A percentile compares a stretch with the other conserved stretches of the same genome.
Evolutionary conservation across 2,797 vertebrate genomes (phyloP).

Genomic region (Gymnothorax reevesii): DNA sequence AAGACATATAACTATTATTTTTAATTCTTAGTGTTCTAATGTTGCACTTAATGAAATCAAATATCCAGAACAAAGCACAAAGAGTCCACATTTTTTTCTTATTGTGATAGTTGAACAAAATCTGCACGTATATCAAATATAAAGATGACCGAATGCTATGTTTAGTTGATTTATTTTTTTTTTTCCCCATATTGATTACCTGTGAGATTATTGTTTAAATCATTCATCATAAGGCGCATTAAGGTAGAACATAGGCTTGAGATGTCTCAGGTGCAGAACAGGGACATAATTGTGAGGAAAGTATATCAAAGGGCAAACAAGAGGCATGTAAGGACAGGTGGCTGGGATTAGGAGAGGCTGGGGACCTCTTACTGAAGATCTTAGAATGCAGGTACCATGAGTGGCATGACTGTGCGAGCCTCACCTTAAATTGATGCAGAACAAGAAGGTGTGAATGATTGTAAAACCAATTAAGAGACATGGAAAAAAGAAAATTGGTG

Average conservation of each 20-base stretch:
- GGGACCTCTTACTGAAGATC: not conserved
- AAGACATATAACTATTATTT: not conserved
- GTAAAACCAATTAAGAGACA: conserved; percentile 9
- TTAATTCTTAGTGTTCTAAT: not conserved
- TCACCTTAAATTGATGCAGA: not conserved
- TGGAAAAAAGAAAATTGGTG: conserved; percentile 30
- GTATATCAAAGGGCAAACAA: not conserved
- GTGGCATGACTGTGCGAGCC: not conserved
- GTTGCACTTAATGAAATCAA: not conserved
- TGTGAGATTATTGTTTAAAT: not conserved
- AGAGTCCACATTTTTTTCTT: too few species aligned
- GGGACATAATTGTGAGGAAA: not conserved
- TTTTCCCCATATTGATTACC: not conserved
- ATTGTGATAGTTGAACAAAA: not conserved
- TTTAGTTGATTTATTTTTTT: not conserved
- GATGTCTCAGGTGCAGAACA: not conserved
- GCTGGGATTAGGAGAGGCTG: not conserved
- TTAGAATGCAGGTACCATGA: not conserved
- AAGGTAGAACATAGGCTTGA: not conserved
- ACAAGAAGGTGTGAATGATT: conserved; percentile 31
- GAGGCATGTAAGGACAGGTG: not conserved
- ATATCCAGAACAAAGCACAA: not conserved
- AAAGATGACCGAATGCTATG: not conserved
- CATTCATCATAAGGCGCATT: not conserved
- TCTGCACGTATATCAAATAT: not conserved